Evolutionary conservation across 2,797 vertebrate species (phyloP), one percentile per base, ranked within the genome.

Genomic region (Tauraco hartlaubi): DNA sequence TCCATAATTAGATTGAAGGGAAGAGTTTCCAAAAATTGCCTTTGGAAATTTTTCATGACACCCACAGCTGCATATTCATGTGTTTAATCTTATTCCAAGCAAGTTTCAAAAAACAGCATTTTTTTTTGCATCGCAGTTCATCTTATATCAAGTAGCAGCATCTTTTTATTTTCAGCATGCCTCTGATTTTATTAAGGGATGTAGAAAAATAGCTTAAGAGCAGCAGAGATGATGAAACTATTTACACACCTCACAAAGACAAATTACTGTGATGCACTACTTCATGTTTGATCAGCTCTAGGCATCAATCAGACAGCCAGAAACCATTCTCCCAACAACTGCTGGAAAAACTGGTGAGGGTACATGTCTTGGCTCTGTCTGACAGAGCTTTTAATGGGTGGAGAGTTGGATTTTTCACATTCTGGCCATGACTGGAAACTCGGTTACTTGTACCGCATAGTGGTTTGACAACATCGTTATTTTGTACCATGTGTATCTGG

Each of bases 11-110:
- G 72, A 92, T 7, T 77, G 85, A 94, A 82, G 22, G 52, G 56
- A 94, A 91, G 63, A 93, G 78, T 75, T 91, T 91, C 79, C 64
- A 94, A 90, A 75, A 75, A 92, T 41, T 41, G 94, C 54, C 55
- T 92, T 71, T 78, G 46, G 76, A 93, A 84, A 79, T 56, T 52
- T 76, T 88, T 87, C 90, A 29, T 3, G 3, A 94, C 71, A 94
- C 58, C 69, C 55, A 94, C 69, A 81, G 73, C 89, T 91, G 69
- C 66, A 62, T 63, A 75, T 69, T 92, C 58, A 31, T 66, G 29
- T n/a, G 87, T 75, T 89, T 74, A 96, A 94, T 82, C 63, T 58
- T 68, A 79, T 83, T 87, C 81, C 72, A 82, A 71, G 67, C 41
- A 89, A 85, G 48, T 77, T 89, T 79, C 72, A 92, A 56, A 82